phyloP scores from a whole-genome alignment of 2,797 vertebrate species.

The Takifugu ocellatus region DNA sequence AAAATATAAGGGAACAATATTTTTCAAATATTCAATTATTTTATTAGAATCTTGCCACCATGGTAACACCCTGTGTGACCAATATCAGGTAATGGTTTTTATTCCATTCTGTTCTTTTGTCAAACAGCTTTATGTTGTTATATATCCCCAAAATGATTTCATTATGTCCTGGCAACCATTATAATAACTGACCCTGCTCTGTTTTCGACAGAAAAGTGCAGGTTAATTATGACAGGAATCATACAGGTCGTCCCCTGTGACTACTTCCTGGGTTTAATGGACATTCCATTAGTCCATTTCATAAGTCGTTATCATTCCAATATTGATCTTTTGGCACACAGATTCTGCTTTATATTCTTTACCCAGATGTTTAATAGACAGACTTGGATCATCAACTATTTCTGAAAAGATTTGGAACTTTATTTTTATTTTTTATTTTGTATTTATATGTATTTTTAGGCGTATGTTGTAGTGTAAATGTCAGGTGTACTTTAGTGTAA shows the following conservation, averaged over 20 bases:
- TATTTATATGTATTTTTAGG: slow-evolving; percentile 7
- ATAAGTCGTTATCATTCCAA: slow-evolving; percentile 6
- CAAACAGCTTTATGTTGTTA: slow-evolving; percentile 5
- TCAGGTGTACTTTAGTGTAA: neutral
- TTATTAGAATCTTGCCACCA: too few relatives aligned
- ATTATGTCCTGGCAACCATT: neutral
- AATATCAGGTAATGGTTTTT: too few relatives aligned
- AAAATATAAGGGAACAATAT: too few relatives aligned
- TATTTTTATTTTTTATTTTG: slow-evolving; percentile 8
- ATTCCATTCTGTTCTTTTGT: neutral
- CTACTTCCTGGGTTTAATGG: slow-evolving; percentile 48
- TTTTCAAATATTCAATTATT: too few relatives aligned
- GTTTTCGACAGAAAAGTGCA: slow-evolving; percentile 16
- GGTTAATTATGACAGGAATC: slow-evolving; percentile 9
- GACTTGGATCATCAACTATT: neutral
- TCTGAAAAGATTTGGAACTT: neutral
- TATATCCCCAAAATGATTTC: neutral
- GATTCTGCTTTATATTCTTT: neutral
- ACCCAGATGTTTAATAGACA: neutral
- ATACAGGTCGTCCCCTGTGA: slow-evolving; percentile 15
- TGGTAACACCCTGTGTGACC: too few relatives aligned
- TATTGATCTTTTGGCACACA: slow-evolving; percentile 6
- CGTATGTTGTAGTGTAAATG: neutral
- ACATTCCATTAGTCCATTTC: slow-evolving; percentile 36
- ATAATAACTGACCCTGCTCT: neutral